phyloP scores from a whole-genome alignment of 92 coral and sea anemone genomes.

The Palythoa grandiflora region DNA sequence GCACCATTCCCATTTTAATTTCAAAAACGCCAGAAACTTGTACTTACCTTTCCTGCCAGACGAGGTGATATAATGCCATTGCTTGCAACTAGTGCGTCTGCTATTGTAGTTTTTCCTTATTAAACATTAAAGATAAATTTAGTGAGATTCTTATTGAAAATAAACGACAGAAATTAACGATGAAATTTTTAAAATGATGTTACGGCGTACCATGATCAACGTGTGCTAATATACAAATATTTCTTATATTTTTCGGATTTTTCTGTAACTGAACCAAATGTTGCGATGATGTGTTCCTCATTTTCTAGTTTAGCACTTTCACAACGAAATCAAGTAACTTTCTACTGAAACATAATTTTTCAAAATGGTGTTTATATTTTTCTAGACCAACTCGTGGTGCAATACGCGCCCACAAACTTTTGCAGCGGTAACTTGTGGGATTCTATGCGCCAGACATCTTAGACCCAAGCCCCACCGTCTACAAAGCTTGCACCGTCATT shows the following conservation, averaged over 20 bases:
- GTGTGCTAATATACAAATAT: slow-evolving; percentile 97
- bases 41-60: slow-evolving; percentile 91
- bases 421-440: slow-evolving; percentile 55
- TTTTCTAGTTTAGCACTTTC: slow-evolving; percentile 31
- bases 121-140: neutral
- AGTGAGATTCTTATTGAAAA: neutral
- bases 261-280: slow-evolving; percentile 83
- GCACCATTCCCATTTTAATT: neutral
- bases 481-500: slow-evolving; percentile 91
- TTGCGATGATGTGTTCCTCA: slow-evolving; percentile 82
- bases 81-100: slow-evolving; percentile 98
- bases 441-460: slow-evolving; percentile 46
- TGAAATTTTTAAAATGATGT: neutral
- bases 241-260: slow-evolving; percentile 90
- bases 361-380: neutral
- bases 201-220: slow-evolving; percentile 92
- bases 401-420: slow-evolving; percentile 66
- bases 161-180: neutral
- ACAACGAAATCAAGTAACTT: neutral
- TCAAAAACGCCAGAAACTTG: neutral
- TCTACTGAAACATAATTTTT: neutral
- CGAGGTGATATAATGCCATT: slow-evolving; percentile 97
- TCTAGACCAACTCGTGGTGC: slow-evolving; percentile 67
- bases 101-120: slow-evolving; percentile 94
- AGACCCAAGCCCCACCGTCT: slow-evolving; percentile 58